Conservation (phyloP, 1,140 invertebrate species). For the Prorops nasuta region DNA sequence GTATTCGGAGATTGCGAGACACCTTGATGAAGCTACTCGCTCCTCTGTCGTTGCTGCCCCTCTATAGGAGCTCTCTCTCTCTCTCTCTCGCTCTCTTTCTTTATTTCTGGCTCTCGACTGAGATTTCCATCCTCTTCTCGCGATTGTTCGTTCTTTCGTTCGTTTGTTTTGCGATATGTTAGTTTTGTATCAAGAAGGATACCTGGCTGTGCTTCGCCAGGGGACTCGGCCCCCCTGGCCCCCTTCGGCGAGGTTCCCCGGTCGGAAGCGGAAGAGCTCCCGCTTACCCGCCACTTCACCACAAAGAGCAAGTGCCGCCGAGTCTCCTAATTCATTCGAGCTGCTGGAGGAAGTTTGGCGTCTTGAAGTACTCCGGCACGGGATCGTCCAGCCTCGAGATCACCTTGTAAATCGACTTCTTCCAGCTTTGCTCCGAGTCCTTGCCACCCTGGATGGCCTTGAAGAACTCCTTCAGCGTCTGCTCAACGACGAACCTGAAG, state of each 20-base stretch:
- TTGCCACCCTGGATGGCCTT: constrained; percentile 93
- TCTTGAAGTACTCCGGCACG: constrained; percentile 99
- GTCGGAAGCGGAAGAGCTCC: constrained; percentile 30
- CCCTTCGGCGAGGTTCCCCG: no score
- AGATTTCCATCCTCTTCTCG: background rate
- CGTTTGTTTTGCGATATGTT: constrained; percentile 39
- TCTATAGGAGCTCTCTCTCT: no score
- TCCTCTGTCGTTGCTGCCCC: no score
- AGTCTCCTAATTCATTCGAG: constrained; percentile 74
- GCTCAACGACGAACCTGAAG: constrained; percentile 95
- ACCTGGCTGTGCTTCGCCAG: constrained; percentile 37
- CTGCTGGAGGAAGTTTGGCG: constrained; percentile 98
- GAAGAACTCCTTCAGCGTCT: constrained; percentile 98
- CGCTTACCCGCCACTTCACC: constrained; percentile 32
- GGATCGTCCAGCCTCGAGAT: constrained; percentile 98
- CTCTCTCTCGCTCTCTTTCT: constrained; percentile 1
- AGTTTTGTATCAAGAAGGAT: constrained; percentile 43
- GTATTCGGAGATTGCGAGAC: no score
- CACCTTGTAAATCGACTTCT: constrained; percentile 99
- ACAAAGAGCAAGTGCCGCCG: constrained; percentile 41
- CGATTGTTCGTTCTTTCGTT: constrained; percentile 22
- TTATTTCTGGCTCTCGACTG: no score
- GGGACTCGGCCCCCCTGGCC: no score
- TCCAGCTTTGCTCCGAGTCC: constrained; percentile 98
- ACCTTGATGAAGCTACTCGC: no score